Base-by-base conservation (phyloP, 64 coral and sea anemone genomes). In the Orbicella faveolata region DNA sequence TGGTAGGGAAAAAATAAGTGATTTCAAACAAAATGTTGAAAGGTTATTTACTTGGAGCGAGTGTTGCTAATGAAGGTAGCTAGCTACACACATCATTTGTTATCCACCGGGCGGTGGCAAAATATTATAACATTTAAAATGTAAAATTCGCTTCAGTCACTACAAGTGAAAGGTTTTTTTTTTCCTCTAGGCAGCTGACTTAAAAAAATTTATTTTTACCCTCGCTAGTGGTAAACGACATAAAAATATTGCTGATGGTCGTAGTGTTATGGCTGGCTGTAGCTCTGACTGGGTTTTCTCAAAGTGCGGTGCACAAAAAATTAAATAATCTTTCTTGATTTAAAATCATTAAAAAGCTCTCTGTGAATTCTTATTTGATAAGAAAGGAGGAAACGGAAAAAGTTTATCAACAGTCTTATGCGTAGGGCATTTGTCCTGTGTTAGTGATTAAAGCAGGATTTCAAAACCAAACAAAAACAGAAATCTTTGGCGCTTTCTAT, bases 281-380 rank as follows among this genome's bases (percentile, higher is more conserved):
- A 59, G 55, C 11, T 36, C 30, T 63, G 14, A 17, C 5, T 63
- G 63, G 33, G 26, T 59, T 81, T 81, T 63, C 57, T 52, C 20
- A 39, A 51, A 33, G 54, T 63, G 36, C 14, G 16, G 55, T 81
- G 12, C 36, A 59, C 55, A 16, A 59, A 59, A 67, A 83, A 66
- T 34, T 63, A 62, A 85, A 41, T 72, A 85, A 85, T 85, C 64
- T 70, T 52, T 3, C 64, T 85, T 53, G 64, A 85, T 85, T 85
- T 73, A 34, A 85, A 85, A 85, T 72, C 82, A 70, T 85, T 85
- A 85, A 85, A 68, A 81, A 34, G 82, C 82, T 68, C 41, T 85
- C 82, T 70, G 18, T 52, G 82, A 85, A 73, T 85, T 85, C 82
- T 12, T 53, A 72, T 70, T 85, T 52, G 82, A 85, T 85, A 85